phyloP scores from a whole-genome alignment of 2,113 vertebrate species.

The Psettodes erumei region DNA sequence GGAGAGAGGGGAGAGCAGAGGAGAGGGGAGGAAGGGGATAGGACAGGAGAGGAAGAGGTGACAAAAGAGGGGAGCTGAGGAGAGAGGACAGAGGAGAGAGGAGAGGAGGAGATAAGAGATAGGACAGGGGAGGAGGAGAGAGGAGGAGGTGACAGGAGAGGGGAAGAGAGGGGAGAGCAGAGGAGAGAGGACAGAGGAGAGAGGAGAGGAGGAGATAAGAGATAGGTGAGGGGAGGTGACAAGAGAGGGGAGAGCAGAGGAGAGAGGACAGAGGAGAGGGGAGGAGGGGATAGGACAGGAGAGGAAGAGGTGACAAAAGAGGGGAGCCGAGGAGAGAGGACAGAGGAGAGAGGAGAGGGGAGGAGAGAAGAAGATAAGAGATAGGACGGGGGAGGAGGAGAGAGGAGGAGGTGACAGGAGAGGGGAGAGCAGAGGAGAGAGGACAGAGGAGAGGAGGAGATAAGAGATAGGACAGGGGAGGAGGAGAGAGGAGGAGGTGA shows the following conservation, averaged over 20 bases:
- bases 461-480: not conserved
- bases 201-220: not conserved
- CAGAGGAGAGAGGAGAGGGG: too few relatives aligned
- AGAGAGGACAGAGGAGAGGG: too few relatives aligned
- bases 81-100: not conserved
- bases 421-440: too few relatives aligned
- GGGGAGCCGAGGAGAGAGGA: slow-evolving; percentile 5
- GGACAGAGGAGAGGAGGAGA: too few relatives aligned
- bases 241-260: slow-evolving; percentile 2
- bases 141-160: not conserved
- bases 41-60: not conserved
- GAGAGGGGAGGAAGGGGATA: not conserved
- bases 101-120: not conserved
- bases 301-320: not conserved
- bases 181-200: too few relatives aligned
- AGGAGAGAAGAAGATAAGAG: too few relatives aligned
- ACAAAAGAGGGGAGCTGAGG: too few relatives aligned
- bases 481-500: not conserved
- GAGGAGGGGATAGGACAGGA: not conserved
- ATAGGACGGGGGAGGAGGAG: not conserved
- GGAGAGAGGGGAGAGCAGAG: too few relatives aligned
- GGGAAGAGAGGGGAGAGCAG: too few relatives aligned
- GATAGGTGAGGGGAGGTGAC: not conserved
- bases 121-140: slow-evolving; percentile 1
- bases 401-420: not conserved